Evolutionary conservation across 1,140 invertebrate species (phyloP).

Genomic region (Drosophila santomea): DNA sequence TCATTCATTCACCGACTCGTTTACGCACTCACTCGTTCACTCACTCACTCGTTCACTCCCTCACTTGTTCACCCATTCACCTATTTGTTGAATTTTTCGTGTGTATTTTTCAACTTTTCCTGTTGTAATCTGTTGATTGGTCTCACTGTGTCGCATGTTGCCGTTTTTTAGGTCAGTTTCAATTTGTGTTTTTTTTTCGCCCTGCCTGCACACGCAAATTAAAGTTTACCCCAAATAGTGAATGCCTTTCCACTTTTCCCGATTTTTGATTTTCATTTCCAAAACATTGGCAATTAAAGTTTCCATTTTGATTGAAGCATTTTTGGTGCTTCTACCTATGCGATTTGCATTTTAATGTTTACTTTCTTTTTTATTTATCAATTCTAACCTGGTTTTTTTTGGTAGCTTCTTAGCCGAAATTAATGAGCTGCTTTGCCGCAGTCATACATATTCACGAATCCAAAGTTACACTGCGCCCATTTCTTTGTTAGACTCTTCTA

Average conservation of each 20-base stretch:
- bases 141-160: slow-evolving; percentile 68
- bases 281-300: slow-evolving; percentile 16
- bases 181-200: slow-evolving; percentile 20
- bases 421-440: slow-evolving; percentile 9
- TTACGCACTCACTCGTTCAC: no score
- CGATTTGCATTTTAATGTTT: slow-evolving; percentile 20
- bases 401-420: slow-evolving; percentile 15
- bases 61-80: slow-evolving; percentile 53
- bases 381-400: slow-evolving; percentile 7
- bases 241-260: slow-evolving; percentile 12
- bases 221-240: slow-evolving; percentile 27
- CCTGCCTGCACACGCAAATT: slow-evolving; percentile 46
- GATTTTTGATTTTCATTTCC: not conserved
- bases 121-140: slow-evolving; percentile 47
- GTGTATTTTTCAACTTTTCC: slow-evolving; percentile 40
- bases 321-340: slow-evolving; percentile 2
- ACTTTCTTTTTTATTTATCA: slow-evolving; percentile 23
- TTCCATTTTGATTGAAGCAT: slow-evolving; percentile 2
- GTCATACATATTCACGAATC: slow-evolving; percentile 32
- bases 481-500: slow-evolving; percentile 18
- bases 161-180: slow-evolving; percentile 69
- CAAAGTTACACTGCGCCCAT: slow-evolving; percentile 16
- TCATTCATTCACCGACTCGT: slow-evolving; percentile 4
- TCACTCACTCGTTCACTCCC: slow-evolving; percentile 2
- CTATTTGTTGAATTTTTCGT: slow-evolving; percentile 79